Conservation (phyloP, 2,888 invertebrate species). For the Andrena bicolor region DNA sequence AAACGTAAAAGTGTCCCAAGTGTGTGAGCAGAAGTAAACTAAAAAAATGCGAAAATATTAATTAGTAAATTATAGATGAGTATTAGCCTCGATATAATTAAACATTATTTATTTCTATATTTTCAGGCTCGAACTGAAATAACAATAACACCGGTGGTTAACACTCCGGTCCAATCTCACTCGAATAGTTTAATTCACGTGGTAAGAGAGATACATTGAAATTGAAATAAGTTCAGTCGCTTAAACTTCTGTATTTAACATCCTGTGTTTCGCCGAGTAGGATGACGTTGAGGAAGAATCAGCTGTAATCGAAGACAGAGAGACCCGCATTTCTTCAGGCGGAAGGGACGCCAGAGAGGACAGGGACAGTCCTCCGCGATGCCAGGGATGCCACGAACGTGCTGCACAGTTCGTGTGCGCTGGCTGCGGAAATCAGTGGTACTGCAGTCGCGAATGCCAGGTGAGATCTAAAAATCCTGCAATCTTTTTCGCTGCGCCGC, state of each 20-base stretch:
- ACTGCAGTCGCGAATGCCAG: constrained; percentile 97
- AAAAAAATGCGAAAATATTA: background rate
- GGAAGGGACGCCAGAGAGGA: constrained; percentile 81
- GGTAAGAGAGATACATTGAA: constrained; percentile 74
- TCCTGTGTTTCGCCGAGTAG: constrained; percentile 64
- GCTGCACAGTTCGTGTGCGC: constrained; percentile 95
- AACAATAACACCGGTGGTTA: constrained; percentile 87
- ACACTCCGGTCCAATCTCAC: constrained; percentile 78
- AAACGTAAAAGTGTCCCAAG: too few relatives aligned
- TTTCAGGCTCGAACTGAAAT: constrained; percentile 88
- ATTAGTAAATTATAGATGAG: background rate
- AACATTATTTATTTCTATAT: constrained; percentile 18
- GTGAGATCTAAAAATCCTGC: constrained; percentile 84
- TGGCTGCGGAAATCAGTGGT: constrained; percentile 97
- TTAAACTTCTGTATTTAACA: background rate
- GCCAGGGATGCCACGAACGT: constrained; percentile 94
- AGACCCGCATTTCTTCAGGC: constrained; percentile 81
- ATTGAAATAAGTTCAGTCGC: background rate
- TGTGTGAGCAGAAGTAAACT: background rate
- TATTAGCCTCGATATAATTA: too few relatives aligned
- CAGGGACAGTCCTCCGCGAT: constrained; percentile 88
- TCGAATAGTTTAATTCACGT: constrained; percentile 81
- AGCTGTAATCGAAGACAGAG: constrained; percentile 85
- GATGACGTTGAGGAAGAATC: constrained; percentile 87
- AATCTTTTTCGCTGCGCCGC: background rate